phyloP scores from a whole-genome alignment of 2,888 invertebrate genomes.

The Leucozona laternaria region DNA sequence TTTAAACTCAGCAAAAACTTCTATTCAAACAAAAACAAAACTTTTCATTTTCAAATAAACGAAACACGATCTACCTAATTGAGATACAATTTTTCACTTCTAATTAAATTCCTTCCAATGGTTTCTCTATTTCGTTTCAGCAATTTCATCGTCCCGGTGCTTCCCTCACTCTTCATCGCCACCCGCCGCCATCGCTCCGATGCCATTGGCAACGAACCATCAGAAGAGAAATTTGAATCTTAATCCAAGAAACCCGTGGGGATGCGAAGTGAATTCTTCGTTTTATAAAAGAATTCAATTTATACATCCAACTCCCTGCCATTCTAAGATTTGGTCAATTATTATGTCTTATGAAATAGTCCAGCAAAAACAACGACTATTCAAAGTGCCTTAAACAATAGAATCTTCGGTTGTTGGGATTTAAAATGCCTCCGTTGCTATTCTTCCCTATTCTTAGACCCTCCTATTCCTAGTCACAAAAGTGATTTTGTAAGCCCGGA shows the following conservation, averaged over 20 bases:
- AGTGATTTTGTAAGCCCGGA: conserved; percentile 17
- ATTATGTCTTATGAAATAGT: conserved; percentile 24
- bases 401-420: neutral
- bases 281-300: conserved; percentile 17
- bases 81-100: conserved; percentile 69
- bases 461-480: neutral
- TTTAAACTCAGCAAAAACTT: conserved; percentile 8
- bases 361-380: conserved; percentile 6
- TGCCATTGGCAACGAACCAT: neutral
- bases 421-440: neutral
- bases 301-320: too few species aligned
- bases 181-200: neutral
- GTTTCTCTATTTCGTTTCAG: conserved; percentile 26
- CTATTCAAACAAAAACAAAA: conserved; percentile 9
- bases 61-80: conserved; percentile 64
- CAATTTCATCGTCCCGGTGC: neutral
- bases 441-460: neutral
- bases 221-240: conserved; percentile 33
- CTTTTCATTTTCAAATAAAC: conserved; percentile 51
- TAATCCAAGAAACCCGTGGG: conserved; percentile 18
- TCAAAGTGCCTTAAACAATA: conserved; percentile 1
- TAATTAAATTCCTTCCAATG: conserved; percentile 54
- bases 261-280: conserved; percentile 10
- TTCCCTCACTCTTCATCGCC: neutral
- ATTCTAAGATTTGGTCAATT: conserved; percentile 21